Base-by-base conservation (phyloP, 1,140 invertebrate genomes). In the Wasmannia auropunctata region DNA sequence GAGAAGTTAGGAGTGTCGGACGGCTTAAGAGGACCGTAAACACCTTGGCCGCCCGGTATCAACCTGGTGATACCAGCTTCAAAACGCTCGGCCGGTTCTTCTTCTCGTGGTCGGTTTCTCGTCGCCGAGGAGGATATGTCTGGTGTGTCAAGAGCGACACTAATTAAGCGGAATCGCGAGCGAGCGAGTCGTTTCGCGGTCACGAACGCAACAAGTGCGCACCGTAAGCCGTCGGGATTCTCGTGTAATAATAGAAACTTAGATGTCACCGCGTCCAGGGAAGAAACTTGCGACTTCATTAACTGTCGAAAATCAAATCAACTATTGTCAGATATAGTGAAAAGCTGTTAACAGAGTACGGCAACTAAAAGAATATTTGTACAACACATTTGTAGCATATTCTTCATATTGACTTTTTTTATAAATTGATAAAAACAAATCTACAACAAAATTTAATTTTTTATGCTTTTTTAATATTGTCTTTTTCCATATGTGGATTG, bases 21-120 rank as follows among this genome's bases (percentile, higher is more conserved):
- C 76, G 69, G 74, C 76, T 91, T 91, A 92, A 92, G 91, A 91
- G 92, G 88, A 91, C 91, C 90, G 90, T 93, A 92, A 93, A 93
- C 90, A 91, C 89, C 84, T 88, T 86, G 88, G 28, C 69, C 74
- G 40, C 46, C 90, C 72, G 76, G 81, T 91, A 92, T 91, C 90
- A 87, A 77, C 89, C 1, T 65, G 87, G 86, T 90, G 89, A 90
- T 91, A 90, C 90, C 87, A 51, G 88, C 74, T 80, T 86, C 75
- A 74, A 74, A 90, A 90, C 88, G 85, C 84, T 87, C 62, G 46
- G 65, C 70, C 60, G 46, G 86, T 85, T 87, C 63, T 86, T 87
- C 63, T 86, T 63, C 43, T 40, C 60, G 51, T 58, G 37, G 19
- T 60, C 25, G 37, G n/a, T 65, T 67, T 65, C 67, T 67, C 58